phyloP scores from a whole-genome alignment of 2,888 invertebrate species.

The Noctua janthe region DNA sequence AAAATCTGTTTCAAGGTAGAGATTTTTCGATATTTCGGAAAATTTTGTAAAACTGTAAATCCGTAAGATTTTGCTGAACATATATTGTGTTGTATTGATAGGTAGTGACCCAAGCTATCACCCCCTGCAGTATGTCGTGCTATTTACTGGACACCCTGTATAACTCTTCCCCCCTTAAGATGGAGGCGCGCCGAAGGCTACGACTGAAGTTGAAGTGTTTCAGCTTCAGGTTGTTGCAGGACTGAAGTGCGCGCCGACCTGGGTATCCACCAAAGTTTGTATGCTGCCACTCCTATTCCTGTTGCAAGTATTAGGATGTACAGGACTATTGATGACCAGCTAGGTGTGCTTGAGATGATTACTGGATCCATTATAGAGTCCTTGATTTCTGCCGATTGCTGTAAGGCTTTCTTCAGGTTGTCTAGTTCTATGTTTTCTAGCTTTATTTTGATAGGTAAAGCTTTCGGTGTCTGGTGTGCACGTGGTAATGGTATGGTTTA shows the following conservation, averaged over 20 bases:
- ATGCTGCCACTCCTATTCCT: not conserved
- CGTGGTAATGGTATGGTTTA: conserved; percentile 30
- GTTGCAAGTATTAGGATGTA: not conserved
- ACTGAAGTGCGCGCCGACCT: conserved; percentile 5
- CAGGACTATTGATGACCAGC: conserved; percentile 3
- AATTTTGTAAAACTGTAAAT: too few species aligned
- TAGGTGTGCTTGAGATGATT: conserved; percentile 9
- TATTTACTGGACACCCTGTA: not conserved
- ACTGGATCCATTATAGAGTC: not conserved
- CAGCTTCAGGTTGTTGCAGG: conserved; percentile 16
- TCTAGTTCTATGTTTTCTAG: conserved; percentile 13
- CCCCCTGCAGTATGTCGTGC: too few species aligned
- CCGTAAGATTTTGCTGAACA: too few species aligned
- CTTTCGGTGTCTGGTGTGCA: not conserved
- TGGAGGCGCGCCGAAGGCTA: conserved; percentile 20
- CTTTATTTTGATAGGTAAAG: not conserved
- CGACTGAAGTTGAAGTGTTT: conserved; percentile 1
- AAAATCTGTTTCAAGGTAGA: too few species aligned
- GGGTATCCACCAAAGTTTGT: conserved; percentile 20
- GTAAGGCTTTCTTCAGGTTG: not conserved
- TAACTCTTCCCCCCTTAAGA: conserved; percentile 30
- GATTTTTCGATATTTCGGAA: too few species aligned
- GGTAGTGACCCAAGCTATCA: too few species aligned
- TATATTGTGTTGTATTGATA: too few species aligned
- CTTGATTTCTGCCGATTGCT: not conserved